Conservation (phyloP, 2,888 invertebrate genomes). For the Ophion slaviceki region DNA sequence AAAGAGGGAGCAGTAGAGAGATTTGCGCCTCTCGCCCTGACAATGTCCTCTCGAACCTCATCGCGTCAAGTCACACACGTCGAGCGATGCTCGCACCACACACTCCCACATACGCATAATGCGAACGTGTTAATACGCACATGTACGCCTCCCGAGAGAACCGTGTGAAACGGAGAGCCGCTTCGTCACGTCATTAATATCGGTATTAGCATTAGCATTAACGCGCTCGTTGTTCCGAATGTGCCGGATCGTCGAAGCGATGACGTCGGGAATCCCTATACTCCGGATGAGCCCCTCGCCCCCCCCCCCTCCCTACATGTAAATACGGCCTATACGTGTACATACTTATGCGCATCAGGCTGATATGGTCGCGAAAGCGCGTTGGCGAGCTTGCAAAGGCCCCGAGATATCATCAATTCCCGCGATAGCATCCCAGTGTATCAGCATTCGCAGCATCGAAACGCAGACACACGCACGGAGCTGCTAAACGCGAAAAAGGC, state of each 20-base stretch:
- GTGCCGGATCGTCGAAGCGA: slow-evolving; percentile 48
- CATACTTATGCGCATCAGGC: slow-evolving; percentile 1
- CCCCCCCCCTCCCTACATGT: not conserved
- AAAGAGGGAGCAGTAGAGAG: slow-evolving; percentile 6
- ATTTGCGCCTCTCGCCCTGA: slow-evolving; percentile 14
- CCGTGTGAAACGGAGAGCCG: slow-evolving; percentile 30
- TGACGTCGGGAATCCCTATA: slow-evolving; percentile 46
- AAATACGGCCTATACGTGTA: not conserved
- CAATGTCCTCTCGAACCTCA: slow-evolving; percentile 29
- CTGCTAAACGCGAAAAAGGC: not conserved
- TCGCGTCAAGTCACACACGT: slow-evolving; percentile 40
- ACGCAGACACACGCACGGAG: not conserved
- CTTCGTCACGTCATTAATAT: slow-evolving; percentile 72
- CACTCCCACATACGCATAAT: not conserved
- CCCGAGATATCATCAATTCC: slow-evolving; percentile 50
- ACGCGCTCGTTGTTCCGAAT: slow-evolving; percentile 58
- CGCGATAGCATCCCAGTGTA: slow-evolving; percentile 33
- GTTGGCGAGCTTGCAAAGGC: slow-evolving; percentile 24
- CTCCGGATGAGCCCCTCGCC: slow-evolving; percentile 29
- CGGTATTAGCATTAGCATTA: slow-evolving; percentile 78
- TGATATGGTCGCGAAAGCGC: slow-evolving; percentile 27
- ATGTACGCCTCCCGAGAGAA: slow-evolving; percentile 9
- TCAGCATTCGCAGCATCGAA: slow-evolving; percentile 30
- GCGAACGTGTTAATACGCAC: slow-evolving; percentile 8
- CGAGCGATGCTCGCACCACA: slow-evolving; percentile 8